These are phyloP conservation scores for Lordiphosa andalusiaca DNA, from an alignment of 2,888 invertebrate genomes.

Conservation along the genomic window DNA sequence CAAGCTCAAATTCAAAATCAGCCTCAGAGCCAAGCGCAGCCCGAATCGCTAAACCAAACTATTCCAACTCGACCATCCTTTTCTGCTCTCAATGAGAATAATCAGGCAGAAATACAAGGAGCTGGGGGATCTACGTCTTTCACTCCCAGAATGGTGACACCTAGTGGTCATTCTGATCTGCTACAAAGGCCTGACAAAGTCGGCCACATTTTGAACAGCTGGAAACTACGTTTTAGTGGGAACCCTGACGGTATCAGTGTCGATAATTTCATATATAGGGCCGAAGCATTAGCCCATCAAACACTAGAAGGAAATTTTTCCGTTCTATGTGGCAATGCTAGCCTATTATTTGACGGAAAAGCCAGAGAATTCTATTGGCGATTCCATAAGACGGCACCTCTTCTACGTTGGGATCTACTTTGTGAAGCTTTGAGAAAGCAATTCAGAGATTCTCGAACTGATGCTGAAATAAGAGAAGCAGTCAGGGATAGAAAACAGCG, in stretches of 20 bases:
- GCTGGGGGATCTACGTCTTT: too few relatives aligned
- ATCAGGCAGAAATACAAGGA: too few relatives aligned
- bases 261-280: slow-evolving; percentile 11
- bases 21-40: too few relatives aligned
- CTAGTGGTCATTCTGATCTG: not conserved
- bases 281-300: not conserved
- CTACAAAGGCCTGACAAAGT: slow-evolving; percentile 10
- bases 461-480: not conserved
- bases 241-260: slow-evolving; percentile 4
- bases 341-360: slow-evolving; percentile 4
- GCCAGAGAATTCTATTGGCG: slow-evolving; percentile 4
- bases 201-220: slow-evolving; percentile 1
- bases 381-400: not conserved
- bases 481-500: slow-evolving; percentile 1
- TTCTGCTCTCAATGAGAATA: too few relatives aligned
- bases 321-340: slow-evolving; percentile 1
- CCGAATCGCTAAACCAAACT: not conserved
- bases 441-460: too few relatives aligned
- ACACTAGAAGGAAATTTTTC: slow-evolving; percentile 3
- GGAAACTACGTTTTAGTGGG: slow-evolving; percentile 4
- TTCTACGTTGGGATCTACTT: not conserved
- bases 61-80: not conserved
- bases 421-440: not conserved
- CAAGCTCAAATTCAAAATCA: not conserved
- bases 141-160: too few relatives aligned